Base-by-base conservation (phyloP, 2,797 vertebrate species). In the Agapornis canus region DNA sequence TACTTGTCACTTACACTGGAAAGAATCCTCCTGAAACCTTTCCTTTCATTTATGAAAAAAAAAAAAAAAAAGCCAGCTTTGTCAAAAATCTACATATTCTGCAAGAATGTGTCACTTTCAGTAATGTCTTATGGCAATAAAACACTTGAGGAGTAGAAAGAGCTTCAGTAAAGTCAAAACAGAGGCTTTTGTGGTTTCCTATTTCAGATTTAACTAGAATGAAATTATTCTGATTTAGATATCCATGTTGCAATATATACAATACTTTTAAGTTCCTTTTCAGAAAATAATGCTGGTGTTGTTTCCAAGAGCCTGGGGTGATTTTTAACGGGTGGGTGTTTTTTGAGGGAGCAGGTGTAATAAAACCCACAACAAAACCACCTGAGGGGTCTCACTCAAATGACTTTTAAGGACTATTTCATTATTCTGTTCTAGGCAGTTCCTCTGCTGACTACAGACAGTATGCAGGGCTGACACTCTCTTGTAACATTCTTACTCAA, bases 101-200 rank as follows among this genome's bases (percentile, higher is more conserved):
- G 29, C 23, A 78, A 86, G 37, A 86, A 42, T 71, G 48, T 29
- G 54, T 65, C 59, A 65, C 86, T 82, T 86, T 79, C 59, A 85
- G 57, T 87, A 73, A 69, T 26, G 47, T 73, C n/a, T 49, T 72
- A n/a, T 32, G 47, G 8, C 51, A 87, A 23, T 47, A 49, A 79
- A 87, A 66, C n/a, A 73, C 63, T 66, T 59, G 21, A 87, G 71
- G 71, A 51, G 11, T 87, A 91, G 26, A 61, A 84, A 52, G 39
- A 91, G 66, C 54, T 83, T 70, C 45, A 8, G 25, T 85, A 91
- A 87, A 37, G 40, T 85, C 75, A 87, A 79, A 94, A 51, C 5
- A 61, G 25, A 73, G 12, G 6, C 4, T 82, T 71, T 68, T 48
- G 7, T 37, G 2, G 1, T 64, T 84, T 80, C 57, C 31, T 70